phyloP scores from a whole-genome alignment of 2,113 vertebrate genomes.

The Corydoras maculifer region DNA sequence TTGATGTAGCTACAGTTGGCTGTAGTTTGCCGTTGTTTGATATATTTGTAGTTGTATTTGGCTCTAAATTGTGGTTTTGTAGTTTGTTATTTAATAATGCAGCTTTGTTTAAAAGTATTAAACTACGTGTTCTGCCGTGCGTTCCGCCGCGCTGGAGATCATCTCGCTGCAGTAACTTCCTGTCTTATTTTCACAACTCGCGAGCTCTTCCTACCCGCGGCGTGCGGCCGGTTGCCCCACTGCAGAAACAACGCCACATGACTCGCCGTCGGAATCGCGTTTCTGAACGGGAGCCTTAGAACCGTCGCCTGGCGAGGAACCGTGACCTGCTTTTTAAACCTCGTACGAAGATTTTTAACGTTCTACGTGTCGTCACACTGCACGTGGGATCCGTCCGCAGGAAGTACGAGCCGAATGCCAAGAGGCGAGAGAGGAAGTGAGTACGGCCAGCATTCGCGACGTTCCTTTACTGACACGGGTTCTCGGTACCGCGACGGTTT shows the following conservation, averaged over 20 bases:
- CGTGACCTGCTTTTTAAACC: too few species aligned
- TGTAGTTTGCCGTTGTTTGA: too few species aligned
- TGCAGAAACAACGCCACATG: conserved; percentile 46
- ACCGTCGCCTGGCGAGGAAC: too few species aligned
- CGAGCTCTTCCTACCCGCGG: conserved; percentile 55
- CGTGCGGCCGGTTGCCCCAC: conserved; percentile 60
- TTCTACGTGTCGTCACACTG: conserved; percentile 3
- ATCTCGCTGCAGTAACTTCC: conserved; percentile 61
- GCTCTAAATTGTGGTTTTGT: too few species aligned
- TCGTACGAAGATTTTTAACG: too few species aligned
- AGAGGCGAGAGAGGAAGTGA: conserved; percentile 46
- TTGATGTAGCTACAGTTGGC: too few species aligned
- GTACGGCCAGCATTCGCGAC: conserved; percentile 28
- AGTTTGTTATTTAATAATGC: too few species aligned
- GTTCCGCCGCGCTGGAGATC: background rate
- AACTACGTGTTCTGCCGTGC: background rate
- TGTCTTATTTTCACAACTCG: conserved; percentile 67
- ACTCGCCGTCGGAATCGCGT: conserved; percentile 7
- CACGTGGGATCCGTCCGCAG: conserved; percentile 11
- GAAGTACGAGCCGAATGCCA: conserved; percentile 32
- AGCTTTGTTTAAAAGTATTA: too few species aligned
- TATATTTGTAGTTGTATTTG: too few species aligned
- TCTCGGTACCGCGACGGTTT: conserved; percentile 17
- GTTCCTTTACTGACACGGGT: conserved; percentile 36
- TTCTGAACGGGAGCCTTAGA: too few species aligned